Conservation (phyloP, 2,888 invertebrate genomes). For the Plebejus argus region DNA sequence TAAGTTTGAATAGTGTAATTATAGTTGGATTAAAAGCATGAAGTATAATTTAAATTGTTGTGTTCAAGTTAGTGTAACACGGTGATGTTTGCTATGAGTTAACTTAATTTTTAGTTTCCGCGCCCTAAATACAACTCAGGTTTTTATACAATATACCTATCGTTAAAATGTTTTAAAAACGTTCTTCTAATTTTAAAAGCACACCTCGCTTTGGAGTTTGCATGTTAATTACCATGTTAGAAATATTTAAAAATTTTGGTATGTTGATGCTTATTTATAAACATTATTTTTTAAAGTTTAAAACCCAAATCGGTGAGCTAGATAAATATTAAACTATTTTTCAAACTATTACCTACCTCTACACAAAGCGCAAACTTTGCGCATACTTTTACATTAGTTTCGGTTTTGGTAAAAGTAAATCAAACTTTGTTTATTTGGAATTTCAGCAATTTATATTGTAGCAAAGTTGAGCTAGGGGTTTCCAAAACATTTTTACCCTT, state of each 20-base stretch:
- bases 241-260: not conserved
- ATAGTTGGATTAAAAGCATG: not conserved
- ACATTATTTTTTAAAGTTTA: not conserved
- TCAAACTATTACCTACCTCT: not conserved
- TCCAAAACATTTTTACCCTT: too few relatives aligned
- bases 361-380: not conserved
- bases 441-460: not conserved
- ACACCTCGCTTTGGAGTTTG: not conserved
- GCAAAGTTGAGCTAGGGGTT: not conserved
- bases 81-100: not conserved
- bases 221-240: not conserved
- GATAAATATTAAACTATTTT: not conserved
- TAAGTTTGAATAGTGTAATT: not conserved
- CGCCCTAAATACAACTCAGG: not conserved
- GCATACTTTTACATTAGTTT: conserved; percentile 1
- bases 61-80: not conserved
- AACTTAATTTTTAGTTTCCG: not conserved
- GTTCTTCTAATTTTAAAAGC: not conserved
- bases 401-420: not conserved
- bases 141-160: too few relatives aligned
- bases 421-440: not conserved
- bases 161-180: not conserved
- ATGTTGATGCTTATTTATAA: not conserved
- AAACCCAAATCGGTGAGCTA: not conserved
- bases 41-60: not conserved